Conservation (phyloP, 2,797 vertebrate species). For the Simalia tracyae region DNA sequence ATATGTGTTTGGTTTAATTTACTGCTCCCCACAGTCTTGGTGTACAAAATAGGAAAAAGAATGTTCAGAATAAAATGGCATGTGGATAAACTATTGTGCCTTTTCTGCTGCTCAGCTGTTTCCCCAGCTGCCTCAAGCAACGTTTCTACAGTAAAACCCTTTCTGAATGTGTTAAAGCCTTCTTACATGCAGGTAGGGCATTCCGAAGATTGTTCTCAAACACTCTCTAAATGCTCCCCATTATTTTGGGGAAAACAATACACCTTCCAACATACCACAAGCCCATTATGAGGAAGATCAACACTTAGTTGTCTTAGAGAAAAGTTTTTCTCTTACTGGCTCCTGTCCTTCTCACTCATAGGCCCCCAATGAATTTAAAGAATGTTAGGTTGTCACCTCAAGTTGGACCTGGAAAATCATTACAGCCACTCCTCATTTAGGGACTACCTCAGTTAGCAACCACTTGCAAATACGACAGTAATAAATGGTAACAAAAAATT, state of each 20-base stretch:
- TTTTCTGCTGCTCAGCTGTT: not conserved
- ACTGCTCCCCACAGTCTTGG: conserved; percentile 8
- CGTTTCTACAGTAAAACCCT: not conserved
- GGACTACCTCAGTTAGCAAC: not conserved
- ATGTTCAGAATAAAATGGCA: not conserved
- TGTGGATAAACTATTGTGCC: not conserved
- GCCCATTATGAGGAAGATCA: not conserved
- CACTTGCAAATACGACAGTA: not conserved
- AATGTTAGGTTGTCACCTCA: not conserved
- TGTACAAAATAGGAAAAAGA: not conserved
- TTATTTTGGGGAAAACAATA: not conserved
- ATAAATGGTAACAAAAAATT: not conserved
- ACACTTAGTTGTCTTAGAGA: not conserved
- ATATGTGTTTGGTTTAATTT: conserved; percentile 19
- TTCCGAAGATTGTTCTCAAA: not conserved
- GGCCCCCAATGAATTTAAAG: not conserved
- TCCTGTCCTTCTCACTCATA: not conserved
- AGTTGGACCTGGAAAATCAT: not conserved
- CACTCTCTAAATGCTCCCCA: not conserved
- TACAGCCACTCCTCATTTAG: not conserved
- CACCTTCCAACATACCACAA: not conserved
- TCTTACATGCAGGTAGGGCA: not conserved
- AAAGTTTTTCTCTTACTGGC: not conserved
- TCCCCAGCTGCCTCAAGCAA: not conserved
- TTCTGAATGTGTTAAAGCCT: not conserved